Percentiles rank a stretch among this genome's conserved stretches.
phyloP scores from a whole-genome alignment of 1,140 invertebrate genomes.

The Anastrepha obliqua region DNA sequence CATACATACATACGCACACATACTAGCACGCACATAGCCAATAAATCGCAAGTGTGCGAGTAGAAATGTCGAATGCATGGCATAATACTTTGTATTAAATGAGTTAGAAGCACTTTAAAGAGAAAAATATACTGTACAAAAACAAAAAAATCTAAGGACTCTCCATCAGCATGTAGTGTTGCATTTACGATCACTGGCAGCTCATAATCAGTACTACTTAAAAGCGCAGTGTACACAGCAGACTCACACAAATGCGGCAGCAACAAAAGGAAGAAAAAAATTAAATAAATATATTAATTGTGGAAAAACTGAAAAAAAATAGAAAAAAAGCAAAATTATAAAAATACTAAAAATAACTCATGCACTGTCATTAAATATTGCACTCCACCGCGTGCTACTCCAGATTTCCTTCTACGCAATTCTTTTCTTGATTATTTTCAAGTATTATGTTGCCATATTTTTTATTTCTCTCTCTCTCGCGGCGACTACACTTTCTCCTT shows the following conservation, averaged over 20 bases:
- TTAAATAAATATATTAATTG: background rate
- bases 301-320: background rate
- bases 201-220: background rate
- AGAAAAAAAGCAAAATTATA: too few species aligned
- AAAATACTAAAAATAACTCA: background rate
- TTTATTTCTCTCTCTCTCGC: background rate
- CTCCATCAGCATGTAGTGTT: background rate
- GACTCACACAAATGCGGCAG: background rate
- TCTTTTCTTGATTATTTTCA: conserved; percentile 13
- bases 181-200: background rate
- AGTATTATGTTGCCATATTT: conserved; percentile 2
- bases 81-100: background rate
- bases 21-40: too few species aligned
- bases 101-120: background rate
- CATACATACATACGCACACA: background rate
- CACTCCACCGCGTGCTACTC: background rate
- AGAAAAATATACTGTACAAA: background rate
- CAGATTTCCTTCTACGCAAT: background rate
- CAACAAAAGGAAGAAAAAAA: background rate
- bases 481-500: background rate
- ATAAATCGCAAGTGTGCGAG: too few species aligned
- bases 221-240: background rate
- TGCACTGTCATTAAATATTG: conserved; percentile 1
- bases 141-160: background rate
- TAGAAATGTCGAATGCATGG: background rate